Conservation (phyloP, 2,888 invertebrate genomes). For the Drepanosiphum platanoidis region DNA sequence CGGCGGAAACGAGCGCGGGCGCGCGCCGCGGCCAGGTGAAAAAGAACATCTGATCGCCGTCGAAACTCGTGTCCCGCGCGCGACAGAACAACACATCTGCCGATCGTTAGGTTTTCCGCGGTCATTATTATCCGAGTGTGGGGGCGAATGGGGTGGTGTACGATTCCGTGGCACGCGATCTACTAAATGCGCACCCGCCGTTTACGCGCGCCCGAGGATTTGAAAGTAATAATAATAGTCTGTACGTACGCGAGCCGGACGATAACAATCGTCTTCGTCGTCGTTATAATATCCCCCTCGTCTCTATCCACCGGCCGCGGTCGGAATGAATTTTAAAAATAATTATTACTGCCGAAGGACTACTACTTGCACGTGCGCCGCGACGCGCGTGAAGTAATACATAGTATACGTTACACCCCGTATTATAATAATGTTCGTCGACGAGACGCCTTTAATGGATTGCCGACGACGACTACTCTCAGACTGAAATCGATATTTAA, state of each 20-base stretch:
- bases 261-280: background rate
- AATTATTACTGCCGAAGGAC: too few relatives aligned
- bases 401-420: too few relatives aligned
- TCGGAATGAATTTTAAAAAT: too few relatives aligned
- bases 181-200: background rate
- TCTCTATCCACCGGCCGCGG: too few relatives aligned
- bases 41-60: conserved; percentile 54
- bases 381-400: background rate
- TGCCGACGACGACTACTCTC: too few relatives aligned
- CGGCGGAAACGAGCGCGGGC: conserved; percentile 36
- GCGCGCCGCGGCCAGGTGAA: conserved; percentile 40
- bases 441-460: too few relatives aligned
- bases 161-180: conserved; percentile 25
- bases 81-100: conserved; percentile 38
- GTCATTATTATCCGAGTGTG: conserved; percentile 35
- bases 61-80: conserved; percentile 25
- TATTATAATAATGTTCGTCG: too few relatives aligned
- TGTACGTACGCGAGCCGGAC: too few relatives aligned
- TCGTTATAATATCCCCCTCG: background rate
- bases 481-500: background rate
- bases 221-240: background rate
- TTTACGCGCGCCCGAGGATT: background rate
- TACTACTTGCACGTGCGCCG: background rate
- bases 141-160: background rate
- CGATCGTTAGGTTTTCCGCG: conserved; percentile 38